Evolutionary conservation across 2,888 invertebrate genomes (phyloP).

Genomic region (Ornithoptera priamus): DNA sequence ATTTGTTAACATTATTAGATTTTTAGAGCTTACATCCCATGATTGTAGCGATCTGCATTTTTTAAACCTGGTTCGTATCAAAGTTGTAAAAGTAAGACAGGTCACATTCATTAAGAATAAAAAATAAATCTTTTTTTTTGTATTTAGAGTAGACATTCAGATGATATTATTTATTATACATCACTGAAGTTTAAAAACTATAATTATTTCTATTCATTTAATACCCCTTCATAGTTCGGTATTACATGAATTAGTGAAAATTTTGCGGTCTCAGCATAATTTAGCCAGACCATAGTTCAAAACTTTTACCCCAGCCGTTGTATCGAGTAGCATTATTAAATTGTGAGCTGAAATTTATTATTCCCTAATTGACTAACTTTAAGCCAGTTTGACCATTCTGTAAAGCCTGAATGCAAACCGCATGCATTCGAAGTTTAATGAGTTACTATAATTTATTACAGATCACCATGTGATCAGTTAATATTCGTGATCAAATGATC

Average conservation of each 20-base stretch:
- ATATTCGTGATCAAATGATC: not conserved
- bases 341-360: constrained; percentile 4
- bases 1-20: too few relatives aligned
- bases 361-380: constrained; percentile 5
- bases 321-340: constrained; percentile 7
- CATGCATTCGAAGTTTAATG: not conserved
- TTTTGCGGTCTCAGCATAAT: constrained; percentile 5
- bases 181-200: too few relatives aligned
- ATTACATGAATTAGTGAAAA: not conserved
- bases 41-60: too few relatives aligned
- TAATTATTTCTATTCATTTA: too few relatives aligned
- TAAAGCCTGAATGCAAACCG: not conserved
- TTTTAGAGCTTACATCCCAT: too few relatives aligned
- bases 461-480: not conserved
- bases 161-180: too few relatives aligned
- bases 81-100: too few relatives aligned
- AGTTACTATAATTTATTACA: not conserved
- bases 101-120: too few relatives aligned
- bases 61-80: too few relatives aligned
- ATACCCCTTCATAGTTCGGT: not conserved
- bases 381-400: not conserved
- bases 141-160: too few relatives aligned
- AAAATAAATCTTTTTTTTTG: too few relatives aligned
- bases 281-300: constrained; percentile 3
- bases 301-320: not conserved